A percentile compares a stretch with the other conserved stretches of the same genome.
These are phyloP conservation scores for Drosophila simulans DNA, from an alignment of 1,140 invertebrate genomes.

Conservation along the genomic window DNA sequence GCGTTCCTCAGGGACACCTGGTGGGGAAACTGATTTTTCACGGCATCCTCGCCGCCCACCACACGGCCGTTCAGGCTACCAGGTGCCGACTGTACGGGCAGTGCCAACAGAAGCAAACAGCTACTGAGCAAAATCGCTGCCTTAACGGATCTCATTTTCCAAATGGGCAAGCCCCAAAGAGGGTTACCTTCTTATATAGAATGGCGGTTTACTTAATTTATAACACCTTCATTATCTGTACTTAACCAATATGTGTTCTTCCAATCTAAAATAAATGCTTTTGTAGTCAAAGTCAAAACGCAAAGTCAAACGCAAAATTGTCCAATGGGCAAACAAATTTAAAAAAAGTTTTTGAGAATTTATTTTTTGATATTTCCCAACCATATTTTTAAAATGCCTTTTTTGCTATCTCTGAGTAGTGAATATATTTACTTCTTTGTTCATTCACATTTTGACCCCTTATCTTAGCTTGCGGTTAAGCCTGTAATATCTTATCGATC, in stretches of 20 bases:
- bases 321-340: no score
- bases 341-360: no score
- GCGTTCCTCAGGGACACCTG: slow-evolving; percentile 85
- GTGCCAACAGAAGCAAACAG: neutral
- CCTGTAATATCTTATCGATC: slow-evolving; percentile 25
- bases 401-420: no score
- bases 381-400: no score
- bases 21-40: slow-evolving; percentile 84
- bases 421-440: no score
- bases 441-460: neutral
- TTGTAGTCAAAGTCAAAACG: no score
- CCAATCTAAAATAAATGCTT: no score
- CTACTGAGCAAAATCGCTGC: neutral
- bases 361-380: no score
- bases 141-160: slow-evolving; percentile 15
- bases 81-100: slow-evolving; percentile 43
- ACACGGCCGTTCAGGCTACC: slow-evolving; percentile 64
- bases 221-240: neutral
- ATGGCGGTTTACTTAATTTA: slow-evolving; percentile 9
- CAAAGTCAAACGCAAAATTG: no score
- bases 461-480: neutral
- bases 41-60: slow-evolving; percentile 85
- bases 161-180: slow-evolving; percentile 16
- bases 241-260: neutral
- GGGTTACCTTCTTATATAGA: slow-evolving; percentile 13